These are phyloP conservation scores for Chiloscyllium punctatum DNA, from an alignment of 2,797 vertebrate genomes.

Conservation along the genomic window DNA sequence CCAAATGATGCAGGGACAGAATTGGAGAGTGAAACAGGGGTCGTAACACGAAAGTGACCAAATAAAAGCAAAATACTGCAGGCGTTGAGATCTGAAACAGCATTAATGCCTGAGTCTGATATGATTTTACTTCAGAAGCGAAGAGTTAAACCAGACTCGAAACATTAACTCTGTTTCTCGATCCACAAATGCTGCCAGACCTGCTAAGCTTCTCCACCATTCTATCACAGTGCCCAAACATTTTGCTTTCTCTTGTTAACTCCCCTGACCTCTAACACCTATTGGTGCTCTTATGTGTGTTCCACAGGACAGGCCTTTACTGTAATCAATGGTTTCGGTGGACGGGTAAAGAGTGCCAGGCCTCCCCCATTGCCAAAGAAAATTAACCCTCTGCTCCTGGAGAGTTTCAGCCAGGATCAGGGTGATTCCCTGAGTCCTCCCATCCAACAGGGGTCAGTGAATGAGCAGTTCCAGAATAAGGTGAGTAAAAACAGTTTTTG, in stretches of 20 bases:
- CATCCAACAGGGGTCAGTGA: not conserved
- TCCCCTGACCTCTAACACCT: not conserved
- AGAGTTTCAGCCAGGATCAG: constrained; percentile 45
- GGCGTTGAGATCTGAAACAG: no score
- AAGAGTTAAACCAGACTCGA: no score
- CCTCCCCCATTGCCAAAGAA: constrained; percentile 35
- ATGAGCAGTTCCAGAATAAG: not conserved
- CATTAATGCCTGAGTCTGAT: no score
- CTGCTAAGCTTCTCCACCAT: no score
- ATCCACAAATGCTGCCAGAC: no score
- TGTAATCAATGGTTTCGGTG: not conserved
- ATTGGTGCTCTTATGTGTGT: not conserved
- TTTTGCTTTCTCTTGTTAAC: not conserved
- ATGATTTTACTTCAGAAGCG: no score
- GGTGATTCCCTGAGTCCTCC: rapidly evolving
- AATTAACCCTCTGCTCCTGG: constrained; percentile 42
- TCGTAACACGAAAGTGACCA: not conserved
- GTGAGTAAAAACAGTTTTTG: not conserved
- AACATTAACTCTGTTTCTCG: no score
- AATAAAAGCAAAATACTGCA: no score
- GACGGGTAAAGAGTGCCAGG: constrained; percentile 42
- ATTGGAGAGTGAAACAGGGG: not conserved
- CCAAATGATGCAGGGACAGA: not conserved
- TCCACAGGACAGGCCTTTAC: not conserved
- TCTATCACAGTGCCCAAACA: not conserved